phyloP scores from a whole-genome alignment of 1,140 invertebrate genomes.

The Cherax destructor region DNA sequence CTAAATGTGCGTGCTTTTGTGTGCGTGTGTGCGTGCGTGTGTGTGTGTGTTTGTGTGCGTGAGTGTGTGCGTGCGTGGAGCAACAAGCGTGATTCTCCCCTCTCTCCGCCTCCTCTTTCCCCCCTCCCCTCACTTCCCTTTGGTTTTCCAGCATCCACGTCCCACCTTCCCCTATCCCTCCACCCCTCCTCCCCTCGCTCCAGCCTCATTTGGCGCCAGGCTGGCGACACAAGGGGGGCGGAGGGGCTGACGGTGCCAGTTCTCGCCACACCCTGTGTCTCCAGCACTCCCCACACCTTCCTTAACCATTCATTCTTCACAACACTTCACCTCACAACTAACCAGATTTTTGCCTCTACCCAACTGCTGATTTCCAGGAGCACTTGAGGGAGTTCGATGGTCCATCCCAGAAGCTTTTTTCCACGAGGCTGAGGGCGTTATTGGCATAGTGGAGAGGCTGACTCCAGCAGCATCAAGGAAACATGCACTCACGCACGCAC shows the following conservation, averaged over 20 bases:
- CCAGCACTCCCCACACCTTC: not conserved
- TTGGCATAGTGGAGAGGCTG: conserved; percentile 19
- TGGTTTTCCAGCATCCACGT: not conserved
- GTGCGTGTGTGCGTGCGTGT: no score
- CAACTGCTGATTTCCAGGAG: no score
- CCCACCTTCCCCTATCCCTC: not conserved
- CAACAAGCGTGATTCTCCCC: conserved; percentile 20
- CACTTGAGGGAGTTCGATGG: not conserved
- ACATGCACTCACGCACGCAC: conserved; percentile 26
- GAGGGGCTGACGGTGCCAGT: not conserved
- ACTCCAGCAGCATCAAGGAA: conserved; percentile 47
- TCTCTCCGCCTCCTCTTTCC: conserved; percentile 5
- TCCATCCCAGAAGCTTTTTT: not conserved
- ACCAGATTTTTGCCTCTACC: no score
- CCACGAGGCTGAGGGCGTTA: not conserved
- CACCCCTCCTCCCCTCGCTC: conserved; percentile 19
- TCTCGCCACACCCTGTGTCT: conserved; percentile 1
- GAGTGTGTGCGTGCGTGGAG: not conserved
- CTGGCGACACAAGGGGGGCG: conserved; percentile 43
- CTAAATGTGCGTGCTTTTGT: no score
- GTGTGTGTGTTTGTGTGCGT: not conserved
- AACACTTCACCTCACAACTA: no score
- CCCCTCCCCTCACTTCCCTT: not conserved
- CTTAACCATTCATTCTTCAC: not conserved
- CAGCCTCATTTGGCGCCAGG: conserved; percentile 60